Conservation (phyloP, 2,113 vertebrate genomes). For the Zosterops lateralis region DNA sequence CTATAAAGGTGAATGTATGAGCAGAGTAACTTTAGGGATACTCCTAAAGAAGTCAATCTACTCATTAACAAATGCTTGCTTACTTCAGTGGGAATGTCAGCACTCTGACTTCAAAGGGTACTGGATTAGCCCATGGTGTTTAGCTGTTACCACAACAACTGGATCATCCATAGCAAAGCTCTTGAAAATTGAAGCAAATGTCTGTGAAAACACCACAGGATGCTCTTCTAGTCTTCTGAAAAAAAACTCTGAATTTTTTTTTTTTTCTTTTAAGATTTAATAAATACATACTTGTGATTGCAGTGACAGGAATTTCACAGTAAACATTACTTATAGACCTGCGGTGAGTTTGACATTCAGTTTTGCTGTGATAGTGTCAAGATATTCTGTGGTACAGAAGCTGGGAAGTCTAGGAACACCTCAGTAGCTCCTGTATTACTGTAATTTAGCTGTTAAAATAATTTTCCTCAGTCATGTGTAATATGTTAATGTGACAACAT, state of each 20-base stretch:
- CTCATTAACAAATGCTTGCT: not conserved
- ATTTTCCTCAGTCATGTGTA: not conserved
- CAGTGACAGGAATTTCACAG: not conserved
- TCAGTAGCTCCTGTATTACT: not conserved
- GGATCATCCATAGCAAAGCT: not conserved
- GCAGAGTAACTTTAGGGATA: not conserved
- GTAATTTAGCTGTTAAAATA: not conserved
- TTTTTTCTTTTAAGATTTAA: not conserved
- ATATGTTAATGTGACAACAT: not conserved
- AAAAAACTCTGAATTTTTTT: not conserved
- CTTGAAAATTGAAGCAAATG: not conserved
- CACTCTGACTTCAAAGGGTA: not conserved
- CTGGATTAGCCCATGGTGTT: not conserved
- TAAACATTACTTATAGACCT: not conserved
- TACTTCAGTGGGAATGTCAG: not conserved
- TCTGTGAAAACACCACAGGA: not conserved
- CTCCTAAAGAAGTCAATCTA: not conserved
- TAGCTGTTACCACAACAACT: not conserved
- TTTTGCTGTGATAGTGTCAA: not conserved
- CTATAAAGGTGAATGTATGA: not conserved
- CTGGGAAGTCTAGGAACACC: not conserved
- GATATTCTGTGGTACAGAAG: not conserved
- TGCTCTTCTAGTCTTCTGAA: not conserved
- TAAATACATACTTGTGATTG: not conserved
- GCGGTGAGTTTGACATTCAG: not conserved